Evolutionary conservation across 1,140 invertebrate genomes (phyloP), one percentile per base, ranked within the genome.

Genomic region (Tyrophagus putrescentiae): DNA sequence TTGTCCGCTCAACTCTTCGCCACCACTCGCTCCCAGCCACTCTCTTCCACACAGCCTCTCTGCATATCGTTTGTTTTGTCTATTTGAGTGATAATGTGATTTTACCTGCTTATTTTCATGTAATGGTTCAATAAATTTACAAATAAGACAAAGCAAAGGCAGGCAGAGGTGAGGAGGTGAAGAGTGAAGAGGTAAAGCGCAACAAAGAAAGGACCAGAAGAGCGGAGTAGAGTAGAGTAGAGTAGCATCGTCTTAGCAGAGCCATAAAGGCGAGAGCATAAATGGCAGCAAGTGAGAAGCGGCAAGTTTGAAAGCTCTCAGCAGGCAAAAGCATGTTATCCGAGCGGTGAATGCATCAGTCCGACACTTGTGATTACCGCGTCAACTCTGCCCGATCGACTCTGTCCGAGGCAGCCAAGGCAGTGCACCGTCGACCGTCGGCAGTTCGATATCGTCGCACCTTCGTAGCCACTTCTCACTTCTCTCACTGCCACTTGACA

Each of bases 41-140:
- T n/a, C n/a, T n/a, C n/a, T n/a, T n/a, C n/a, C 53, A 9, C 53
- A 56, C 23, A 36, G 25, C n/a, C 53, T 56, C 6, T 11, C 23
- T 56, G 25, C 23, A 56, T 48, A 48, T 9, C 7, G 45, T 48
- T 48, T 48, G 45, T 56, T 56, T 39, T 42, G 53, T 56, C 53
- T 39, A 56, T 41, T 28, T 16, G 7, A 56, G 23, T 41, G 53
- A 41, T 39, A 56, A 56, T 41, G 31, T 39, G 31, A 56, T 56
- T 56, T 56, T 41, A 56, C 23, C 11, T 39, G 53, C 6, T 41
- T 56, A 56, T 56, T 56, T 56, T 39, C 31, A 6, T 27, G 23
- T 39, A 28, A 56, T 39, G 18, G 21, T 29, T 13, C 41, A 54
- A 32, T 23, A 60, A 32, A 16, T 32, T 54, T 18, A 36, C 6